Evolutionary conservation across 2,888 invertebrate genomes (phyloP), one percentile per base, ranked within the genome.

Genomic region (Glaucopsyche alexis): DNA sequence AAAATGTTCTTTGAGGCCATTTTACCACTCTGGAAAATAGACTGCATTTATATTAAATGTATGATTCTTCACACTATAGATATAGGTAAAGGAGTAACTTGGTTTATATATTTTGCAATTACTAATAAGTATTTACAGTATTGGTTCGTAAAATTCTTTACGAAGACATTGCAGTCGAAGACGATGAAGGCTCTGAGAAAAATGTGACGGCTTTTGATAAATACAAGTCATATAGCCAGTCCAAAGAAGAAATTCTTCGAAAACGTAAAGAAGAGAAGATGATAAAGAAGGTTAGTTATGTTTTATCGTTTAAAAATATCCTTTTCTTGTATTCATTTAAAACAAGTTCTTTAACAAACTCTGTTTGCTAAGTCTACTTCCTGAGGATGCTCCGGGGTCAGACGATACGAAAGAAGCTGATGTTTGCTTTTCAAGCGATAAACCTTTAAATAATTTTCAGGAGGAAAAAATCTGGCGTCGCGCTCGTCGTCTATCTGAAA

Each of bases 71-170:
- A 29, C 29, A 4, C 29, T 29, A 29, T n/a, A 29, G 29, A 4
- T 29, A 29, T 29, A 29, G 29, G 29, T 29, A 29, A 4, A 42
- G 42, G 0, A 42, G 42, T 42, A 42, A 42, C 7, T 42, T 42
- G 42, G 42, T 8, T 42, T 42, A 42, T 42, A 42, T n/a, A n/a
- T n/a, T 11, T 13, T 47, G 4, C 11, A 47, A 47, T 13, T 47
- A 4, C 11, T 60, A 1, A 3, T 14, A 38, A 60, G 13, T 11
- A 13, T 50, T 13, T 45, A 16, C 76, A 91, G 91, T 85, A 7
- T 75, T 91, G 55, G 85, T 87, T 1, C 85, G 91, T 3, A 84
- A 80, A 76, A 91, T 91, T 14, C 82, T 92, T 0, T 91, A 92
- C 75, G 86, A 90, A 80, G 89, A 91, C 40, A 74, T 85, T 52